Conservation (phyloP, 2,888 invertebrate genomes). For the Plutella xylostella region DNA sequence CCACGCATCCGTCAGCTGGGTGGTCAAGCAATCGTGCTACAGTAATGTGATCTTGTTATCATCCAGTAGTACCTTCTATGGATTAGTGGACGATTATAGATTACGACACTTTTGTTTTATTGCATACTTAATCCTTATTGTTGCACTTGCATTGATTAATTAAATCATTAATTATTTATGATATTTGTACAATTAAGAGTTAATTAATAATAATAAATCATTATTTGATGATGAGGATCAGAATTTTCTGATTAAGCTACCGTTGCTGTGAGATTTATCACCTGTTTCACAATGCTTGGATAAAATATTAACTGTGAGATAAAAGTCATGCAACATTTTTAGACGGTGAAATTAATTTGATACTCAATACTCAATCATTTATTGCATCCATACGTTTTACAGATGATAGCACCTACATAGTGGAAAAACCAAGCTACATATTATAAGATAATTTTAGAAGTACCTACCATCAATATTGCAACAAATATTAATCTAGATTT, state of each 20-base stretch:
- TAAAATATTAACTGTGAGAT: too few species aligned
- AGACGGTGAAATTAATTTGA: neutral
- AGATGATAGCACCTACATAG: neutral
- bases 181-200: neutral
- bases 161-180: neutral
- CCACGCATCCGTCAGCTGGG: slow-evolving; percentile 16
- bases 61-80: slow-evolving; percentile 12
- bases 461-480: neutral
- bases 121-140: neutral
- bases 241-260: neutral
- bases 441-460: neutral
- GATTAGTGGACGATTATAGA: slow-evolving; percentile 26
- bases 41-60: slow-evolving; percentile 23
- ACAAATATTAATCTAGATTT: neutral
- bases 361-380: too few species aligned
- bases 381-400: too few species aligned
- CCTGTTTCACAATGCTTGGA: too few species aligned
- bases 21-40: slow-evolving; percentile 59
- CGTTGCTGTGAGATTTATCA: neutral
- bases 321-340: neutral
- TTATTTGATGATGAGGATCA: neutral
- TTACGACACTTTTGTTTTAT: slow-evolving; percentile 26
- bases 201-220: neutral
- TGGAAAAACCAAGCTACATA: neutral
- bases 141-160: neutral